Percentiles rank a stretch among this genome's conserved stretches.
Evolutionary conservation across 2,113 vertebrate genomes (phyloP).

Genomic region (Tapirus terrestris): DNA sequence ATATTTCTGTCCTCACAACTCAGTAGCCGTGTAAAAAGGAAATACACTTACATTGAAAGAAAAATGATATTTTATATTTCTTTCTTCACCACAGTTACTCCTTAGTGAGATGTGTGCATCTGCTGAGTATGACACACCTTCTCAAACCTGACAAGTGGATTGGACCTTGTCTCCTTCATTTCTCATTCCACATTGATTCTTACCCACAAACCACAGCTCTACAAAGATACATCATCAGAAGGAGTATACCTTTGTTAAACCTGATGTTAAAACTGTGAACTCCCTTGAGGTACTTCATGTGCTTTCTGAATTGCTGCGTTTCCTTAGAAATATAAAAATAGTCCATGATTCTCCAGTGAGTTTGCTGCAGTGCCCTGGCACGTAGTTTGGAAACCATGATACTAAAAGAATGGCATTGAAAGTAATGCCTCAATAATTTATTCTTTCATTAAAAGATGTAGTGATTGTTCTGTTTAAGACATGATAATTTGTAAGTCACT

Average conservation of each 20-base stretch:
- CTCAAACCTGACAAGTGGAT: background rate
- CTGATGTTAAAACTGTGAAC: background rate
- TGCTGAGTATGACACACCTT: background rate
- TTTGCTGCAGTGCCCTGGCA: background rate
- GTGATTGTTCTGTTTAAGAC: background rate
- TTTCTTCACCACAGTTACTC: background rate
- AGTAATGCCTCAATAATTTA: background rate
- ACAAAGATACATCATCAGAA: background rate
- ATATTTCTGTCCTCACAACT: background rate
- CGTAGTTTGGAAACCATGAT: background rate
- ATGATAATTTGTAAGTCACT: background rate
- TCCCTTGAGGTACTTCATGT: background rate
- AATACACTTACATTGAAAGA: background rate
- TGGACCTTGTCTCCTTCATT: background rate
- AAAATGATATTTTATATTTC: background rate
- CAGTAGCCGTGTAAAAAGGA: background rate
- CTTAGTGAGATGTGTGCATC: background rate
- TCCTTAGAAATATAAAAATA: background rate
- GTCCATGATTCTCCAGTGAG: background rate
- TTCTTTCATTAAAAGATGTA: background rate
- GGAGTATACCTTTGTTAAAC: background rate
- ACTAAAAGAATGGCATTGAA: background rate
- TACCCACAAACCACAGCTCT: background rate
- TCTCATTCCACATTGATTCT: background rate
- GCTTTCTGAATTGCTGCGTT: background rate